Evolutionary conservation across 2,888 invertebrate genomes (phyloP), one percentile per base, ranked within the genome.

Genomic region (Anthoptus insignis): DNA sequence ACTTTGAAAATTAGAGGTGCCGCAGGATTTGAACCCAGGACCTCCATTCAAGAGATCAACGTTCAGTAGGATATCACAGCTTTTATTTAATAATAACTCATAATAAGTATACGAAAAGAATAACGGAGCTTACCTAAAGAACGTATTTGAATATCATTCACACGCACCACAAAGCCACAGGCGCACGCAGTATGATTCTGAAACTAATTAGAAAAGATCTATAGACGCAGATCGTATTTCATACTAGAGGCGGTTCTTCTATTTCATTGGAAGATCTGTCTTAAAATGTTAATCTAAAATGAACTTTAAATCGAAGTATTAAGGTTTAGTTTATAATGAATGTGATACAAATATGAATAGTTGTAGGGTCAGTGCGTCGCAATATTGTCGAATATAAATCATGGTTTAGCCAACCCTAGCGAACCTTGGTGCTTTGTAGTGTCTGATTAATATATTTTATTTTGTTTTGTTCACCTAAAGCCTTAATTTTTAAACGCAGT

Each of bases 331-430:
- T 66, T 64, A 49, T 24, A 61, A 9, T 16, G 54, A 50, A 21
- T 1, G 11, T 3, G 3, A 34, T 61, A 14, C n/a, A 14, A 52
- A 56, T 72, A 76, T 75, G 72, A 70, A 73, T 74, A 77, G 75
- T 78, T 73, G 76, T 70, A 75, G 70, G 76, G 74, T 76, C 77
- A 77, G 74, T 75, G 74, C 75, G 74, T 77, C 69, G 79, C 72
- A 80, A 77, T 80, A 81, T 77, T 80, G 80, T 77, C 76, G 75
- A 76, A 73, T 77, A 79, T 81, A 82, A 82, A 81, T 82, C 80
- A 82, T 74, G 75, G 77, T 70, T 74, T 71, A 67, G 74, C 70
- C 70, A 73, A 72, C 67, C 69, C 66, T 69, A 65, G 65, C 59
- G 32, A 19, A 11, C 7, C 49, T 21, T 71, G 39, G 27, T 64